Evolutionary conservation across 2,888 invertebrate species (phyloP), one percentile per base, ranked within the genome.

Genomic region (Pristionchus fissidentatus): DNA sequence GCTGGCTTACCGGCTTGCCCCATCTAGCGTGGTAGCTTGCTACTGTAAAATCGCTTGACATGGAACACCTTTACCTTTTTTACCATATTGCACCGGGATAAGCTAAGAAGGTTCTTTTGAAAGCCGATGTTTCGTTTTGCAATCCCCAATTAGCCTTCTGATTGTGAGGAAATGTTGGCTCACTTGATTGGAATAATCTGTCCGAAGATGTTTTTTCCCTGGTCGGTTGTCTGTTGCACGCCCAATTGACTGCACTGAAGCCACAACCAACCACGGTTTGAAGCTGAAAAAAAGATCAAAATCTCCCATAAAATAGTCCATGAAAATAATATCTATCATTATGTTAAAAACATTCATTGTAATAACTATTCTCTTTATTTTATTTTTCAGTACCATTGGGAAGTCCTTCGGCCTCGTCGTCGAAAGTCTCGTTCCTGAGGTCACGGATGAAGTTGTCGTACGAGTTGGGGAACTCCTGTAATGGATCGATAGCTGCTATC

Each of bases 401-500:
- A 29, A 77, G 77, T 5, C 77, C 77, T 49, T 77, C 52, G 29
- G 46, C 75, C 22, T 79, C 57, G 26, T 81, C 81, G 15, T 81
- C 81, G 81, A 81, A 81, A 4, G 62, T 81, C n/a, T 43, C 66
- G 22, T 81, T 81, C 32, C 38, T 29, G 15, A 81, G 81, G 35
- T 43, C n/a, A 10, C 22, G 77, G 60, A 89, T 87, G 86, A 87
- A 87, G 46, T 83, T 84, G 8, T 46, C 32, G 77, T 89, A 89
- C 2, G 86, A 86, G 79, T 89, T 89, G 52, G 80, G 79, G 52
- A 88, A 82, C 10, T 35, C 32, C 77, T 77, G 52, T 1, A 32
- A 35, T n/a, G n/a, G n/a, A n/a, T 26, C 19, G 19, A 49, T 49
- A n/a, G n/a, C n/a, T n/a, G n/a, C n/a, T n/a, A n/a, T n/a, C n/a